Base-by-base conservation (phyloP, 1,140 invertebrate species). In the Drosophila asahinai region DNA sequence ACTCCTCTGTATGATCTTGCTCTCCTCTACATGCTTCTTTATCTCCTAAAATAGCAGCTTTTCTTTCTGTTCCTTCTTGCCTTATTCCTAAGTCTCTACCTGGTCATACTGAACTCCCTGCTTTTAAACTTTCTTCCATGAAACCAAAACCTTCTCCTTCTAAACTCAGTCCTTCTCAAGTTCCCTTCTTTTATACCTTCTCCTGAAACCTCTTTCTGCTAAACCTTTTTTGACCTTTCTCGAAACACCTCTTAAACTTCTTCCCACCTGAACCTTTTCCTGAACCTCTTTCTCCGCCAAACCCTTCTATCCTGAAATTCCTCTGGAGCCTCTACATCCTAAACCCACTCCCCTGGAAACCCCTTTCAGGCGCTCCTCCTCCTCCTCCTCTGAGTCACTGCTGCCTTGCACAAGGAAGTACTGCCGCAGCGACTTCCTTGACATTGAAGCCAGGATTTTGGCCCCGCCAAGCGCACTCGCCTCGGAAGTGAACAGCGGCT, bases 401-500 rank as follows among this genome's bases (percentile, higher is more conserved):
- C 75, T 80, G 73, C 51, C 79, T 55, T 48, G 62, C 78, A 86
- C 83, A 81, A 86, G 83, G 83, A 87, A 87, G 83, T 87, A 51
- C 60, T 70, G 58, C 54, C 57, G 61, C 77, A 61, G 73, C 78
- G 87, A 89, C 84, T 89, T 89, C 84, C 84, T 89, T 89, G 84
- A 89, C 84, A 89, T 89, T 89, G 84, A 89, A 89, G 84, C 80
- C 77, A 87, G 83, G 83, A 87, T 87, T 86, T 84, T 74, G 82
- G 68, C 57, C 63, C 64, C 79, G 77, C 71, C 61, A 71, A 77
- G 63, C 49, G 15, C 49, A 51, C 17, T 78, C 77, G 83, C 75
- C 72, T 83, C 80, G 76, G 80, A 83, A 87, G 83, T 87, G 42
- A 70, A 60, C 65, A 59, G 48, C 75, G 45, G 52, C 72, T 47